A percentile compares a stretch with the other conserved stretches of the same genome.
These are phyloP conservation scores for Amphiprion ocellaris DNA, from an alignment of 2,113 vertebrate genomes.

Conservation along the genomic window DNA sequence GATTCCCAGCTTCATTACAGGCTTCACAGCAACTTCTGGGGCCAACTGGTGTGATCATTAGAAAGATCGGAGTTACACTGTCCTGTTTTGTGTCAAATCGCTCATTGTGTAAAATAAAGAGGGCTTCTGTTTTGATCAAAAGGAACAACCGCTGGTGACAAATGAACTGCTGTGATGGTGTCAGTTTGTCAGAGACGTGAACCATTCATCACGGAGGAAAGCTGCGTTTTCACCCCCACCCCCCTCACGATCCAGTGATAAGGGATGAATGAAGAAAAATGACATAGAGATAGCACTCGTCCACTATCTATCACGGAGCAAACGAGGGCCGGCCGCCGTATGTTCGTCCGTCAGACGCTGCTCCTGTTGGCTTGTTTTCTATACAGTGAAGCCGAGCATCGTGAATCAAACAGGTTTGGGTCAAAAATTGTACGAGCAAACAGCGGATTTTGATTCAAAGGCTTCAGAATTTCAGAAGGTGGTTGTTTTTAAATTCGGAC, in stretches of 20 bases:
- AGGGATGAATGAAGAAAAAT: constrained; percentile 68
- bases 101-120: too few species aligned
- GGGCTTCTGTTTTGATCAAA: constrained; percentile 35
- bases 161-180: constrained; percentile 31
- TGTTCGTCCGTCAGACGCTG: not conserved
- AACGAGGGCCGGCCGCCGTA: not conserved
- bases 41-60: constrained; percentile 10
- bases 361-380: constrained; percentile 15
- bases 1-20: not conserved
- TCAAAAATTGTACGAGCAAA: constrained; percentile 7
- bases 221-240: not conserved
- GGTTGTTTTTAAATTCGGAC: too few species aligned
- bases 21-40: constrained; percentile 4
- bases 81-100: too few species aligned
- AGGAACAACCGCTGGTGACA: constrained; percentile 8
- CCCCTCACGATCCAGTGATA: constrained; percentile 36
- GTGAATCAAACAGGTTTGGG: constrained; percentile 49
- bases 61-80: constrained; percentile 12
- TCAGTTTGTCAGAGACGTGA: constrained; percentile 55
- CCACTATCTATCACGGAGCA: constrained; percentile 44
- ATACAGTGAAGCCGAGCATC: not conserved
- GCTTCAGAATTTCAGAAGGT: not conserved
- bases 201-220: constrained; percentile 48
- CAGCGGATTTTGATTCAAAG: constrained; percentile 14
- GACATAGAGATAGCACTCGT: constrained; percentile 36